Evolutionary conservation across 2,797 vertebrate genomes (phyloP), one percentile per base, ranked within the genome.

Genomic region (Rhadinocentrus ornatus): DNA sequence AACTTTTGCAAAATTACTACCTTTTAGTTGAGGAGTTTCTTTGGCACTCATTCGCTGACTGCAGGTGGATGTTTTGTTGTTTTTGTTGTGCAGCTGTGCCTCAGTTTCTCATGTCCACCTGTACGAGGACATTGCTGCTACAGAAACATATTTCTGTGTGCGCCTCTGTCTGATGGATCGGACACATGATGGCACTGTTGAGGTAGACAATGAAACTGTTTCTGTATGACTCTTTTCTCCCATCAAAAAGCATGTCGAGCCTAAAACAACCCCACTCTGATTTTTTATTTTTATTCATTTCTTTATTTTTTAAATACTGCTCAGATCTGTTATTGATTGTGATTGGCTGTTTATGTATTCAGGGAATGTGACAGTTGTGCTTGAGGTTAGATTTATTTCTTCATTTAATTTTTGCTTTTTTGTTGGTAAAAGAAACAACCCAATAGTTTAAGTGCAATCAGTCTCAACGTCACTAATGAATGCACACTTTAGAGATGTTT

Each of bases 111-210:
- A 55, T 29, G 16, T 69, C 58, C 31, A 69, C 31, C 31, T 71
- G 27, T 41, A n/a, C 3, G 13, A 34, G 66, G 10, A 56, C 37
- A 61, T 66, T 39, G 15, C 62, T 63, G 26, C 4, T 5, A 8
- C 6, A 6, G 15, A 77, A 18, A 61, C 63, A 50, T 27, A 15
- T 50, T 31, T 41, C 46, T 50, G 39, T 67, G 50, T 52, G n/a
- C 13, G 1, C 69, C 41, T 71, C 58, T 57, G 44, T 27, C 41
- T 11, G 50, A 18, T 50, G 53, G 65, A 68, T 41, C 60, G 71
- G 82, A 94, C 94, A 94, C 93, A 89, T 73, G 93, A 88, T 91
- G 94, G 93, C 93, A 91, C 86, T 92, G 85, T 93, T 89, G 90
- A 86, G 80, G 82, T 69, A 52, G 81, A 72, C 69, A 82, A 55